Conservation (phyloP, 2,797 vertebrate genomes). For the Coreius guichenoti region DNA sequence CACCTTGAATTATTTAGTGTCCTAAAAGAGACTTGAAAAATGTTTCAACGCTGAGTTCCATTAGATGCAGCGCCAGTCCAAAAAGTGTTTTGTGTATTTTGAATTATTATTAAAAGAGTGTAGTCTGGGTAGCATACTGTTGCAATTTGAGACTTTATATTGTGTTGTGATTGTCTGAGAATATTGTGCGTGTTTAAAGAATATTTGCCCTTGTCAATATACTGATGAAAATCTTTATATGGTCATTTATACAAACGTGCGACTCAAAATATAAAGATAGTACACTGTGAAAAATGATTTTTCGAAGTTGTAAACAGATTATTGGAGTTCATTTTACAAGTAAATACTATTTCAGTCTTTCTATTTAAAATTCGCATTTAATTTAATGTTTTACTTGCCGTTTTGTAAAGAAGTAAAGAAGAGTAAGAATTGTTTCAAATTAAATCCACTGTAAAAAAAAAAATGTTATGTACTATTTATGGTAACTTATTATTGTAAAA, state of each 20-base stretch:
- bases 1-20: constrained; percentile 21
- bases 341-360: not conserved
- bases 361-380: not conserved
- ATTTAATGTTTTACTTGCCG: not conserved
- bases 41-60: not conserved
- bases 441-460: no score
- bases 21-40: constrained; percentile 1
- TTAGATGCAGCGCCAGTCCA: not conserved
- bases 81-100: not conserved
- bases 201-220: not conserved
- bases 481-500: no score
- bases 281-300: no score
- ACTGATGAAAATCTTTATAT: not conserved
- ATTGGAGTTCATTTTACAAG: not conserved
- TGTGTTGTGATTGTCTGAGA: not conserved
- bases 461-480: no score
- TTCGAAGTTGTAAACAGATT: no score
- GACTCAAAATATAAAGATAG: no score
- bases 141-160: not conserved
- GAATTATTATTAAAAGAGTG: not conserved
- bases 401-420: not conserved
- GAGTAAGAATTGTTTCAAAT: not conserved
- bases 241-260: not conserved
- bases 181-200: not conserved
- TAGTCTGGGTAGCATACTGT: not conserved